Evolutionary conservation across 2,888 invertebrate genomes (phyloP), one percentile per base, ranked within the genome.

Genomic region (Atethmia centrago): DNA sequence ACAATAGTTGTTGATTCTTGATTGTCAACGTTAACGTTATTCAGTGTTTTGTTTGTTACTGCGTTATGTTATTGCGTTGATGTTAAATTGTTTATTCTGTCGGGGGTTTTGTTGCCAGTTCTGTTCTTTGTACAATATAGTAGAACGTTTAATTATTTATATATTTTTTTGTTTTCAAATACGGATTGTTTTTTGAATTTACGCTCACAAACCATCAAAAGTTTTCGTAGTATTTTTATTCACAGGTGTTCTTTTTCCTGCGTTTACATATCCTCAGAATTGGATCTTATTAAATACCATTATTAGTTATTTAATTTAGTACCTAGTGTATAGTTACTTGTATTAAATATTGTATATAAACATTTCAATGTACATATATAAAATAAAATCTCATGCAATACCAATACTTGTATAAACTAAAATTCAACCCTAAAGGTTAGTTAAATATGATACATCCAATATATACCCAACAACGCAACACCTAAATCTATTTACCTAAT

Each of bases 401-500:
- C 8, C 47, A 19, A 19, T 28, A 28, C 16, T 28, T 28, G 55
- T 9, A 9, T 19, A 28, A 28, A 28, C 1, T 19, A 28, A 28
- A 19, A 28, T 3, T 28, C n/a, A 59, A 40, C 21, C 16, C 14
- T 19, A 19, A 59, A 59, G 40, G 40, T 55, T 8, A 7, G 49
- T 49, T 28, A 53, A 45, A 79, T 53, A 67, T 59, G 21, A 83
- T 53, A 45, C 21, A 61, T n/a, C 25, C 31, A 62, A 74, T 67
- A 78, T 85, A 79, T 63, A 55, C 74, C 31, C 28, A 75, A 76
- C 73, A 59, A 77, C n/a, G n/a, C 31, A 64, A 73, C 62, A 74
- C 74, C 76, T 68, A 49, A 67, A 85, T 81, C 62, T 77, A 83
- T 85, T 73, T 70, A 73, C 73, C 62, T 56, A 85, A 85, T 63